A percentile compares a stretch with the other conserved stretches of the same genome.
phyloP scores from a whole-genome alignment of 2,113 vertebrate genomes.

The Elaphurus davidianus region DNA sequence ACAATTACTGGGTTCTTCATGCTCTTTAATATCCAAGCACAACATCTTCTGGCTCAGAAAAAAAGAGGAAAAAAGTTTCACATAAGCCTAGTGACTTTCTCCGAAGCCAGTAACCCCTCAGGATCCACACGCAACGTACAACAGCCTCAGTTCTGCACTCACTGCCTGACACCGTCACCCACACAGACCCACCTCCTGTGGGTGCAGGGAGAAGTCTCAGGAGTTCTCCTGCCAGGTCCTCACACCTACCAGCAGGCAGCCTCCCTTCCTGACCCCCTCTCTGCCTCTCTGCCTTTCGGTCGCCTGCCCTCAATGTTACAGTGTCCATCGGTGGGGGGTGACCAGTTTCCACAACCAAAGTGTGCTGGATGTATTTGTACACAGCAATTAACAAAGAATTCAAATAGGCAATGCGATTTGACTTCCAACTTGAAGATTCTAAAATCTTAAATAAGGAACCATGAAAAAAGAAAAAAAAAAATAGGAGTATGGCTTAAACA shows the following conservation, averaged over 20 bases:
- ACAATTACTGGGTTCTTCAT: not conserved
- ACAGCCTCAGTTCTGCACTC: not conserved
- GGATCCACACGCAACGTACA: not conserved
- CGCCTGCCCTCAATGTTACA: not conserved
- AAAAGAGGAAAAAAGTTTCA: not conserved
- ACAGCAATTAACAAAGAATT: not conserved
- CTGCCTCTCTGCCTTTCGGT: not conserved
- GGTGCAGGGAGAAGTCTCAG: not conserved
- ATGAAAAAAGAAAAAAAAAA: not conserved
- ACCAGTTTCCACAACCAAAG: not conserved
- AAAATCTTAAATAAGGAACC: not conserved
- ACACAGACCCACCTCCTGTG: rapidly evolving
- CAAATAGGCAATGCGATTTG: not conserved
- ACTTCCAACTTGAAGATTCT: slow-evolving; percentile 10
- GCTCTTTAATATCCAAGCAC: not conserved
- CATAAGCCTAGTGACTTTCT: not conserved
- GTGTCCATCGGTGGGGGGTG: not conserved
- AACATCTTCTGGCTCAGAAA: not conserved
- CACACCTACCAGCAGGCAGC: too few species aligned
- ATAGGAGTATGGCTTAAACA: not conserved
- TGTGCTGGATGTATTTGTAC: not conserved
- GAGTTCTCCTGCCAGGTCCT: too few species aligned
- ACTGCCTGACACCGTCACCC: not conserved
- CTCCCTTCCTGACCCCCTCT: not conserved
- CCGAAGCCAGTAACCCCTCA: not conserved